Percentiles rank a stretch among this genome's conserved stretches.
phyloP scores from a whole-genome alignment of 2,888 invertebrate species.

The Spodoptera picta region DNA sequence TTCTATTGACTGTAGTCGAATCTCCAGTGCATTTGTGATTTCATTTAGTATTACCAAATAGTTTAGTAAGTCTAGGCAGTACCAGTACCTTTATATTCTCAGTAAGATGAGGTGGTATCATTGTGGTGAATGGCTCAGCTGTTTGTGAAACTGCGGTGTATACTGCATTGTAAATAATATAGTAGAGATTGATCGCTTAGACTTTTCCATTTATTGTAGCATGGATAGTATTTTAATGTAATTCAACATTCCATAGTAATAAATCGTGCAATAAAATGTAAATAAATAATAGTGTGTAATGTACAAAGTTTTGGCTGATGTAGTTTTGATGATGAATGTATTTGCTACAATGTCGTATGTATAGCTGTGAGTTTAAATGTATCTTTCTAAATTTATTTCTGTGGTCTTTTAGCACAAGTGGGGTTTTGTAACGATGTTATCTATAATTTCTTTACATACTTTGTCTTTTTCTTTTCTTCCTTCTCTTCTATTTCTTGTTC shows the following conservation, averaged over 20 bases:
- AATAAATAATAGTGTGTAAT: slow-evolving; percentile 60
- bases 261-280: slow-evolving; percentile 71
- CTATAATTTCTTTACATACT: background rate
- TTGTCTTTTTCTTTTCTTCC: background rate
- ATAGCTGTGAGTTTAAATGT: slow-evolving; percentile 34
- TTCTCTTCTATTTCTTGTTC: background rate
- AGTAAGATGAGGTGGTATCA: slow-evolving; percentile 28
- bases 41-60: slow-evolving; percentile 80
- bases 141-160: slow-evolving; percentile 2
- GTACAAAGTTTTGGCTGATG: slow-evolving; percentile 51
- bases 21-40: slow-evolving; percentile 84
- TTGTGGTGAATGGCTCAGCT: slow-evolving; percentile 27
- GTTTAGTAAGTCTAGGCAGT: slow-evolving; percentile 57
- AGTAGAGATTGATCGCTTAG: slow-evolving; percentile 39
- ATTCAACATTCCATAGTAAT: slow-evolving; percentile 85
- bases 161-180: slow-evolving; percentile 43
- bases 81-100: slow-evolving; percentile 76
- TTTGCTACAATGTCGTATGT: slow-evolving; percentile 43
- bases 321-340: slow-evolving; percentile 36
- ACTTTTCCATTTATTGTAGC: slow-evolving; percentile 50
- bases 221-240: slow-evolving; percentile 59
- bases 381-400: slow-evolving; percentile 23
- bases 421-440: slow-evolving; percentile 24
- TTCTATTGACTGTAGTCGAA: slow-evolving; percentile 48
- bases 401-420: slow-evolving; percentile 49